Base-by-base conservation (phyloP, 2,113 vertebrate species). In the Turdus rufiventris region DNA sequence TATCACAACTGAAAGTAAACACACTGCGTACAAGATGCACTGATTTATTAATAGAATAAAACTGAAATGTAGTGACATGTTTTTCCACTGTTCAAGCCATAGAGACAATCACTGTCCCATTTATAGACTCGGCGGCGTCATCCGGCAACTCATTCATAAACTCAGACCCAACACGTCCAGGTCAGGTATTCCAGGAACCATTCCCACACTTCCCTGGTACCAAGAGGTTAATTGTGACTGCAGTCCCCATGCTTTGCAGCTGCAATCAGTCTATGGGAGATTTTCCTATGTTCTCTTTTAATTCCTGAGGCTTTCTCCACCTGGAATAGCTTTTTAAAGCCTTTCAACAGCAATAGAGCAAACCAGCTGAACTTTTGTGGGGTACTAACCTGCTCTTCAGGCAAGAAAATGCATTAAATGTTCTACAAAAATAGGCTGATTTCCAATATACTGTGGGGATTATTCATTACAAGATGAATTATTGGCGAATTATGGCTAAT, bases 1-100 rank as follows among this genome's bases (percentile, higher is more conserved):
- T 93, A 90, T 34, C 88, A 61, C 67, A 94, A 93, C 40, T 74
- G 85, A 60, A 94, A 88, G 75, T 57, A 93, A 94, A 96, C 78
- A 96, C 88, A 70, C 58, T 18, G 43, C 0, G 1, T 43, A 94
- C 56, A 93, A 96, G 88, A 97, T 90, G 82, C 88, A 95, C 36
- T 14, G 61, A 90, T 97, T 96, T 97, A 95, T 97, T 97, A 94
- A 90, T 56, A 93, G 78, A 86, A 94, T 94, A 73, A 93, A 95
- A 95, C 57, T 25, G 47, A 94, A 96, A 95, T 90, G 93, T 81
- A 94, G 92, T 94, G 93, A 93, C 75, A 86, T 29, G 31, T n/a
- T 95, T 96, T 96, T 89, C 88, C 92, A 88, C 79, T 85, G 60
- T 80, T 84, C 85, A 91, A 88, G 86, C 80, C 91, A 95, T 2